A percentile compares a stretch with the other conserved stretches of the same genome.
These are phyloP conservation scores for Menidia beryllina DNA, from an alignment of 2,113 vertebrate genomes.

Conservation along the genomic window DNA sequence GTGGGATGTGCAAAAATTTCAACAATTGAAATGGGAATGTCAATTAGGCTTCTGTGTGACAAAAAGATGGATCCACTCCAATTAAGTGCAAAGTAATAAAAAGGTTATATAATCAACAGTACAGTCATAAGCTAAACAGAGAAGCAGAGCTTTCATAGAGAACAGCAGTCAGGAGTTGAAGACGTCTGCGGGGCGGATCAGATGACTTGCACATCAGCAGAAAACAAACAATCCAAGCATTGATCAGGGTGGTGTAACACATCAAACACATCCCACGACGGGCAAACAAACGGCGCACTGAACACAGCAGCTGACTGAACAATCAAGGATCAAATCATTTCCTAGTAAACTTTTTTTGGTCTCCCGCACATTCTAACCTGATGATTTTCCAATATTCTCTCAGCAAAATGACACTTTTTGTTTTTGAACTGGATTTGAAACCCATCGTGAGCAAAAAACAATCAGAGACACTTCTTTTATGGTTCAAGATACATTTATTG, in stretches of 20 bases:
- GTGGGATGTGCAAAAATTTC: not conserved
- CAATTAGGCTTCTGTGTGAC: too few relatives aligned
- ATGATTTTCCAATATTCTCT: not conserved
- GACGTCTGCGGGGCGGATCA: too few relatives aligned
- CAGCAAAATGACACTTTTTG: not conserved
- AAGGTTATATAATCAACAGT: not conserved
- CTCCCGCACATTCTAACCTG: accelerated
- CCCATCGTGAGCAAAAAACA: not conserved
- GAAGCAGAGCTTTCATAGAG: not conserved
- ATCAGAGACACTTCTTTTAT: slow-evolving; percentile 4
- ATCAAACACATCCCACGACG: not conserved
- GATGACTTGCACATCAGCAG: too few relatives aligned
- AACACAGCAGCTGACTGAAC: not conserved
- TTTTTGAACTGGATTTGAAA: not conserved
- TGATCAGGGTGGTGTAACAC: not conserved
- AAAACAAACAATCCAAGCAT: not conserved
- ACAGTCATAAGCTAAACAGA: not conserved
- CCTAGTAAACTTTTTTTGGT: too few relatives aligned
- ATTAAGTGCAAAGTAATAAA: too few relatives aligned
- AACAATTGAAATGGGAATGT: not conserved
- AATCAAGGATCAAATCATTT: too few relatives aligned
- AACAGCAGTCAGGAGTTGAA: too few relatives aligned
- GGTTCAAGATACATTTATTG: slow-evolving; percentile 72
- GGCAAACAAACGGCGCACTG: too few relatives aligned
- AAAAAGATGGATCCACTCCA: too few relatives aligned